Evolutionary conservation across 2,797 vertebrate genomes (phyloP).

Genomic region (Dallia pectoralis): DNA sequence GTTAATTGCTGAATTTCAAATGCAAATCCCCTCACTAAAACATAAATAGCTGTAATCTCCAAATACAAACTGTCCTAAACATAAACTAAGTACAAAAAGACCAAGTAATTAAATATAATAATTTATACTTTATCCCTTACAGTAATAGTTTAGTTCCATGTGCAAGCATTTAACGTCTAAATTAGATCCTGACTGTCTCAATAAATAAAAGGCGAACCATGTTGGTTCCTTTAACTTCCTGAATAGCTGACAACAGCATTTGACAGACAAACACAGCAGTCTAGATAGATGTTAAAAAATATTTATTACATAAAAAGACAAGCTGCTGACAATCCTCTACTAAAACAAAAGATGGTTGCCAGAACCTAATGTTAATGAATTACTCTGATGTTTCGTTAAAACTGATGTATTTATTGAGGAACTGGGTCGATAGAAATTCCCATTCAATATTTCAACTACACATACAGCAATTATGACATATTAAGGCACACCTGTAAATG

Average conservation of each 20-base stretch:
- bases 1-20: no score
- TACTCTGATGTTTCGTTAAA: background rate
- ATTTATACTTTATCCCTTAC: no score
- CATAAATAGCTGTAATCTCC: no score
- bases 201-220: no score
- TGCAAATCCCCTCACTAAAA: no score
- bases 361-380: background rate
- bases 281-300: constrained; percentile 28
- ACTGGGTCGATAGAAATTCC: constrained; percentile 13
- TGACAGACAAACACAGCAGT: background rate
- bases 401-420: background rate
- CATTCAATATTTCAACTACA: constrained; percentile 16
- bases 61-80: no score
- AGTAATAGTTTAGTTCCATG: no score
- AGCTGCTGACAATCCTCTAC: constrained; percentile 44
- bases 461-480: constrained; percentile 3
- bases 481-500: constrained; percentile 46
- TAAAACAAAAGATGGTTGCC: constrained; percentile 22
- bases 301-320: constrained; percentile 65
- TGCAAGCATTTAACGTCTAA: no score
- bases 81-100: no score
- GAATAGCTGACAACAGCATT: background rate
- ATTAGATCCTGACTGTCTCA: no score
- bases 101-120: no score
- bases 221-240: background rate